Evolutionary conservation across 2,888 invertebrate species (phyloP).

Genomic region (Mythimna ferrago): DNA sequence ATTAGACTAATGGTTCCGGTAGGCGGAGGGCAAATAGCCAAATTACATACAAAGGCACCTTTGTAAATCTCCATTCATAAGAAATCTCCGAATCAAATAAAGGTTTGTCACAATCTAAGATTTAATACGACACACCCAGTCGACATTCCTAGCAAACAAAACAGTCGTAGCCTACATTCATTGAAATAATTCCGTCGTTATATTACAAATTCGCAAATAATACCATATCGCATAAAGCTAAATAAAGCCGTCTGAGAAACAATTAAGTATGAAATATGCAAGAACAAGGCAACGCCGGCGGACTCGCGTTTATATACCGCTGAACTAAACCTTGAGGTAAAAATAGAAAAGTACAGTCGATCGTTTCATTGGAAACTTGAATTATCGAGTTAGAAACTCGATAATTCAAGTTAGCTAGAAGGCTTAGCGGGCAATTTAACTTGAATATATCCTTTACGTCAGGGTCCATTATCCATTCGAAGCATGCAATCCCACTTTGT

Average conservation of each 20-base stretch:
- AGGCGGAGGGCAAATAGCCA: slow-evolving; percentile 39
- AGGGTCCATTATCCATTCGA: not conserved
- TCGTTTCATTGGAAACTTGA: slow-evolving; percentile 45
- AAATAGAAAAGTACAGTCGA: slow-evolving; percentile 46
- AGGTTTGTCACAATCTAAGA: not conserved
- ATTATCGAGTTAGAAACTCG: slow-evolving; percentile 45
- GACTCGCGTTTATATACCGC: slow-evolving; percentile 7
- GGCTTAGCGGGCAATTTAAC: slow-evolving; percentile 15
- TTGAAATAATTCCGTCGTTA: not conserved
- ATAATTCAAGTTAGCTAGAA: no score
- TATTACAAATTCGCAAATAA: not conserved
- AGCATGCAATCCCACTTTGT: not conserved
- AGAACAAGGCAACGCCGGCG: not conserved
- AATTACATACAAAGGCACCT: not conserved
- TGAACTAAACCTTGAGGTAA: slow-evolving; percentile 48
- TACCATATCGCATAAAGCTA: not conserved
- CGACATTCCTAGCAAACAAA: slow-evolving; percentile 1
- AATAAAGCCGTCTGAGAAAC: slow-evolving; percentile 9
- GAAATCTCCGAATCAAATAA: not conserved
- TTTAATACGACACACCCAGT: not conserved
- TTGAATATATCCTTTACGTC: slow-evolving; percentile 15
- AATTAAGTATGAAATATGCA: slow-evolving; percentile 43
- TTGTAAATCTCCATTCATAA: slow-evolving; percentile 16
- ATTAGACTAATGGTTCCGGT: slow-evolving; percentile 21
- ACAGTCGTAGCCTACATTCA: not conserved